phyloP scores from a whole-genome alignment of 2,113 vertebrate species.

The Burhinus oedicnemus region DNA sequence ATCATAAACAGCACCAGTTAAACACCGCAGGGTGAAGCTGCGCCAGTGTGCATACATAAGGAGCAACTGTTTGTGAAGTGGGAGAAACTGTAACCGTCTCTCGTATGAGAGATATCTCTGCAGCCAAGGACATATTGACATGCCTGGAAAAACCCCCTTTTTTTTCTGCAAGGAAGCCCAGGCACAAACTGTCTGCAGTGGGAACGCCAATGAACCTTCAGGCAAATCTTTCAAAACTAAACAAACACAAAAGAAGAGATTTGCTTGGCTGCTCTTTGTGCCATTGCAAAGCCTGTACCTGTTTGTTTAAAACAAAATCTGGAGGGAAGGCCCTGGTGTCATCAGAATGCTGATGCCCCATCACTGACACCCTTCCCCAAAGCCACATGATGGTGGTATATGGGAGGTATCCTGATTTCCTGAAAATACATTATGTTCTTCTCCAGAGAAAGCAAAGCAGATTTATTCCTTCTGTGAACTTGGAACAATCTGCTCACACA shows the following conservation, averaged over 20 bases:
- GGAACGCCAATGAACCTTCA: conserved; percentile 54
- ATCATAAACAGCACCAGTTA: conserved; percentile 4
- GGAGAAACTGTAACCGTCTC: conserved; percentile 1
- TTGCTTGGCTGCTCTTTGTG: neutral
- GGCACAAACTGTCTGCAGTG: conserved; percentile 40
- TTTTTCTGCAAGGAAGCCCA: conserved; percentile 14
- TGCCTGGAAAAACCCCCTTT: conserved; percentile 43
- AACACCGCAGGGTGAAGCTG: neutral
- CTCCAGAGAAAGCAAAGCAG: conserved; percentile 11
- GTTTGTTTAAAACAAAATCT: neutral
- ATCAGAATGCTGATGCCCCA: neutral
- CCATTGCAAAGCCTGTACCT: neutral
- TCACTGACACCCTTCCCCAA: neutral
- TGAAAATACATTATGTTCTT: conserved; percentile 37
- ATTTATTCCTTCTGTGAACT: conserved; percentile 34
- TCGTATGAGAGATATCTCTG: neutral
- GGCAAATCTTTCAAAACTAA: conserved; percentile 48
- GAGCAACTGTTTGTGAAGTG: conserved; percentile 24
- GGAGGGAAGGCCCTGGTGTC: neutral
- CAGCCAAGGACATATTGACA: conserved; percentile 60
- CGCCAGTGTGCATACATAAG: neutral
- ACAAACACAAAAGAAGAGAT: conserved; percentile 27
- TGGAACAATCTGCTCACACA: neutral
- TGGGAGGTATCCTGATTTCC: neutral
- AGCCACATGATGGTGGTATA: neutral